These are phyloP conservation scores for Eristalinus aeneus DNA, from an alignment of 2,888 invertebrate genomes.

Conservation along the genomic window DNA sequence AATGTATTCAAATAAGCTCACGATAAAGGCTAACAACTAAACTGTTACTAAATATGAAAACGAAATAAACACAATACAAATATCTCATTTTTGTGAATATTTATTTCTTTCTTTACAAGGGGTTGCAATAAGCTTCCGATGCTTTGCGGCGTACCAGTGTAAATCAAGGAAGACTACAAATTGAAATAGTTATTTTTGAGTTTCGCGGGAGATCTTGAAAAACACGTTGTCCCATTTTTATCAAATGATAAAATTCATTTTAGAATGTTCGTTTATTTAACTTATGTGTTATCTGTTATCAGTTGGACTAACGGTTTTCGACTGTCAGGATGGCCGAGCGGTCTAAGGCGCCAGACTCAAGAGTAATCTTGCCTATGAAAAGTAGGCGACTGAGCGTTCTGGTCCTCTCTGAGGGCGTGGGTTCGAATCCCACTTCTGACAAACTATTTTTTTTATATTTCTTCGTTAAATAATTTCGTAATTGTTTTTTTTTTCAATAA, in stretches of 20 bases:
- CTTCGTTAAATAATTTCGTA: too few species aligned
- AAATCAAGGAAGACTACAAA: too few species aligned
- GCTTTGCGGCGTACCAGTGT: too few species aligned
- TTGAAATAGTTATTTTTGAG: too few species aligned
- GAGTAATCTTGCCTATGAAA: conserved; percentile 72
- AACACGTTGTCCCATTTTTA: too few species aligned
- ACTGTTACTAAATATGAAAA: conserved; percentile 26
- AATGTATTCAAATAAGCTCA: conserved; percentile 41
- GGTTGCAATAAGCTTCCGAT: too few species aligned
- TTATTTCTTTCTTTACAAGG: too few species aligned
- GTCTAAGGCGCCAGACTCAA: conserved; percentile 77
- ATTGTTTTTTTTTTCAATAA: too few species aligned
- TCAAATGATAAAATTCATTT: too few species aligned
- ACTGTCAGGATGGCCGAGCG: conserved; percentile 74
- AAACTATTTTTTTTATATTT: conserved; percentile 11
- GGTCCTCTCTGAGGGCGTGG: conserved; percentile 36
- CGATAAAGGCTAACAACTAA: conserved; percentile 37
- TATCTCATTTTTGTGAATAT: background rate
- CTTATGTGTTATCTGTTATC: background rate
- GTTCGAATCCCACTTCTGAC: conserved; percentile 71
- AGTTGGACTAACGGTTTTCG: background rate
- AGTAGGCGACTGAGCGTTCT: conserved; percentile 5
- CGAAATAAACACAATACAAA: background rate
- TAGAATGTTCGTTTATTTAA: too few species aligned
- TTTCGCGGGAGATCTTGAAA: too few species aligned